Evolutionary conservation across 2,888 invertebrate genomes (phyloP), one percentile per base, ranked within the genome.

Genomic region (Colostygia pectinataria): DNA sequence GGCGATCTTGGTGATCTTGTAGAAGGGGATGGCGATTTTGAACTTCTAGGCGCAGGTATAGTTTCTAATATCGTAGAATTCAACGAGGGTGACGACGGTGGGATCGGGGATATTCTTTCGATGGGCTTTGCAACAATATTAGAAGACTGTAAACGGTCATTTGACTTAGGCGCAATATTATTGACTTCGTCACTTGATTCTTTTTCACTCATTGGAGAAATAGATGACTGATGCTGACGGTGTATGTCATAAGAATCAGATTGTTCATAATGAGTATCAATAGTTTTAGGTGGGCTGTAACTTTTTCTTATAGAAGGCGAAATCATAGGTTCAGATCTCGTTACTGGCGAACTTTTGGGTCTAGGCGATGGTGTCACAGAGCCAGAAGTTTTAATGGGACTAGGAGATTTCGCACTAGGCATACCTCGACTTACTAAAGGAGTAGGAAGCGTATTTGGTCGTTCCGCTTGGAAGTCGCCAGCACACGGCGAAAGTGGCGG

Each of bases 401-500:
- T 89, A 77, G 85, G 78, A 55, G 87, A 80, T 74, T 85, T 87
- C 53, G 77, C 71, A 67, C 68, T 71, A 62, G 83, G 67, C 66
- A 74, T 65, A 71, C 76, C 74, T 68, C 85, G 74, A 71, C 67
- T 82, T 53, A 80, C 72, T 74, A 89, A 75, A 47, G 78, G 71
- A 59, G 83, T 71, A 46, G 89, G 89, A 56, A 90, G 79, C 42
- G 82, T 86, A 48, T 76, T 77, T 50, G 90, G 80, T 62, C 91
- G 76, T 71, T 91, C 77, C 53, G 72, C 59, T 64, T 81, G 76
- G 50, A 90, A 89, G 66, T 93, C 93, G 40, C 93, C 92, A 36
- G 93, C 92, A 61, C 93, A 92, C 3, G 90, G 90, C 8, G 90
- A 90, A 48, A 91, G 77, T 5, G 91, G 91, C 28, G 91, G 91